A percentile compares a stretch with the other conserved stretches of the same genome.
Evolutionary conservation across 2,113 vertebrate species (phyloP).

Genomic region (Plecturocebus donacophilus): DNA sequence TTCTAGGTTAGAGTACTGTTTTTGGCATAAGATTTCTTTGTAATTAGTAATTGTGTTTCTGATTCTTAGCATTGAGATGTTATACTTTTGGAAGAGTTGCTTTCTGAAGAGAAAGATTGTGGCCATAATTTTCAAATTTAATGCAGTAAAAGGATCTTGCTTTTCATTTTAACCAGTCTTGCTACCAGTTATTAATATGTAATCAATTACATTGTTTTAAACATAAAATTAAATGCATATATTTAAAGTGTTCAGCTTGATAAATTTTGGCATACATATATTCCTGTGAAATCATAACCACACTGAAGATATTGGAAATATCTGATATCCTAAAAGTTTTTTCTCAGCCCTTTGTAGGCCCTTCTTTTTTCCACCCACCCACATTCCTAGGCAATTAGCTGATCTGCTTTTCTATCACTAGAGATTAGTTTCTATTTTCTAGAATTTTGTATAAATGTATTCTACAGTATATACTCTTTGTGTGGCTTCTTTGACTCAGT

Average conservation of each 20-base stretch:
- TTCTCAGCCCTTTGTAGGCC: background rate
- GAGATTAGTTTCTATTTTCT: background rate
- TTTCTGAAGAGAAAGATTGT: background rate
- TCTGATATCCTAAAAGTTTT: background rate
- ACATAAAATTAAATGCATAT: background rate
- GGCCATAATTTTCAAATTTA: background rate
- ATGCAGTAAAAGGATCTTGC: background rate
- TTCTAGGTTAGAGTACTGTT: background rate
- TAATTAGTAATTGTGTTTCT: background rate
- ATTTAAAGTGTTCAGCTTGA: background rate
- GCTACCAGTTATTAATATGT: background rate
- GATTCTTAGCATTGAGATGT: background rate
- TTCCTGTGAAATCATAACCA: background rate
- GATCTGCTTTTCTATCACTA: background rate
- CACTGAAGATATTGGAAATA: background rate
- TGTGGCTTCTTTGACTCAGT: background rate
- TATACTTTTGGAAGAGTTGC: background rate
- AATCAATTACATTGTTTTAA: background rate
- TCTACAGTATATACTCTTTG: background rate
- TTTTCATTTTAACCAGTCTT: background rate
- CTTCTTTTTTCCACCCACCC: background rate
- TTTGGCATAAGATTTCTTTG: background rate
- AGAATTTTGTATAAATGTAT: background rate
- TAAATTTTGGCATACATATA: background rate
- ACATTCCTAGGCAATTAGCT: background rate